A percentile compares a stretch with the other conserved stretches of the same genome.
phyloP scores from a whole-genome alignment of 53 echinoderm and acorn worm genomes.

The Antedon mediterranea region DNA sequence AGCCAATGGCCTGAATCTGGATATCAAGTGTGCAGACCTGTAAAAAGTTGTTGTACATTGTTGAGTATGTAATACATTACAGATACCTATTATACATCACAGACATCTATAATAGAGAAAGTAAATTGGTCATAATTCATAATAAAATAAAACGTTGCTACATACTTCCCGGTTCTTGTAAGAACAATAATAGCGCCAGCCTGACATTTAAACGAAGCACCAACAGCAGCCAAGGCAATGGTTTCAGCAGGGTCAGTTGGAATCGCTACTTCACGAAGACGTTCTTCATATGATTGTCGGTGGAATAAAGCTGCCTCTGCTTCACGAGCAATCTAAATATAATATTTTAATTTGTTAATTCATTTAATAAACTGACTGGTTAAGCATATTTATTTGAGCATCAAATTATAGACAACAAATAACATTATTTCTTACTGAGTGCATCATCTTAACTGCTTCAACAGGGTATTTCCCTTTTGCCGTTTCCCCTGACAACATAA shows the following conservation, averaged over 20 bases:
- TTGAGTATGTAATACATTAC: too few relatives aligned
- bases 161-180: conserved; percentile 85
- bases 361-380: too few relatives aligned
- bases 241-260: conserved; percentile 68
- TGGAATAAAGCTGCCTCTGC: conserved; percentile 92
- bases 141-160: too few relatives aligned
- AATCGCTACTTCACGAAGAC: conserved; percentile 54
- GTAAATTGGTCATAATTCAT: too few relatives aligned
- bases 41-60: too few relatives aligned
- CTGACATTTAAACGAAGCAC: conserved; percentile 83
- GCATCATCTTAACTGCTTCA: conserved; percentile 79
- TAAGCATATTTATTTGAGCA: too few relatives aligned
- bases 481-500: conserved; percentile 96
- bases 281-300: conserved; percentile 64
- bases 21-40: conserved; percentile 76
- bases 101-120: too few relatives aligned
- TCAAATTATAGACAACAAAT: too few relatives aligned
- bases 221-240: conserved; percentile 90
- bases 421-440: too few relatives aligned
- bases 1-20: conserved; percentile 82
- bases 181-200: conserved; percentile 88
- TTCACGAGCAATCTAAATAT: conserved; percentile 59
- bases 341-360: too few relatives aligned
- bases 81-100: too few relatives aligned
- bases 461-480: conserved; percentile 91